phyloP scores from a whole-genome alignment of 2,888 invertebrate species.

The Leucania comma region DNA sequence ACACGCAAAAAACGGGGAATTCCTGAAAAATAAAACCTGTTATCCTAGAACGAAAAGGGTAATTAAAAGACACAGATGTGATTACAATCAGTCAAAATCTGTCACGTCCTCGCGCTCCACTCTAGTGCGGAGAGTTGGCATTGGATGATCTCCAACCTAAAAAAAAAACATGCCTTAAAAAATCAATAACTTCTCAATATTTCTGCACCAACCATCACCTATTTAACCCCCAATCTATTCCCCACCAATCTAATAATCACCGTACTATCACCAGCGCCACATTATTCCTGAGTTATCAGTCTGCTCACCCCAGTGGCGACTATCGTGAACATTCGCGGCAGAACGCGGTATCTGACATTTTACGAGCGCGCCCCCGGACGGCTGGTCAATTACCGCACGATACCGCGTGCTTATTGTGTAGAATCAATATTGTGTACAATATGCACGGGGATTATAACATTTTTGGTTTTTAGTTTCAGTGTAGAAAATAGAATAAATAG shows the following conservation, averaged over 20 bases:
- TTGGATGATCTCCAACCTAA: too few relatives aligned
- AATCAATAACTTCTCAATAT: not conserved
- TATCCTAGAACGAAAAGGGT: too few relatives aligned
- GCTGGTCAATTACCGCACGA: constrained; percentile 73
- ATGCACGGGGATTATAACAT: constrained; percentile 40
- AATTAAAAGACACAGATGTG: too few relatives aligned
- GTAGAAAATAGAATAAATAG: not conserved
- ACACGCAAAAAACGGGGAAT: too few relatives aligned
- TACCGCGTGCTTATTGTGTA: constrained; percentile 62
- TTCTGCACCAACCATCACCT: constrained; percentile 7
- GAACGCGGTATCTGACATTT: constrained; percentile 77
- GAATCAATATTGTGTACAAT: constrained; percentile 53
- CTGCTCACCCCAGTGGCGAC: constrained; percentile 66
- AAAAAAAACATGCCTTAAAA: not conserved
- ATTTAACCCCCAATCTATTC: constrained; percentile 42
- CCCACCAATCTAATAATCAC: constrained; percentile 53
- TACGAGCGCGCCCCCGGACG: constrained; percentile 72
- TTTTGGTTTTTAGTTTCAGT: constrained; percentile 21
- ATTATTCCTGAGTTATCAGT: constrained; percentile 58
- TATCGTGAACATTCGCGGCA: constrained; percentile 71
- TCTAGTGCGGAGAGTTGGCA: too few relatives aligned
- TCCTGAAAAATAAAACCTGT: too few relatives aligned
- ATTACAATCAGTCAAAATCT: too few relatives aligned
- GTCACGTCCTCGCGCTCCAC: not conserved
- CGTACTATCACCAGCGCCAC: constrained; percentile 50